Evolutionary conservation across 2,888 invertebrate genomes (phyloP).

Genomic region (Danaus chrysippus): DNA sequence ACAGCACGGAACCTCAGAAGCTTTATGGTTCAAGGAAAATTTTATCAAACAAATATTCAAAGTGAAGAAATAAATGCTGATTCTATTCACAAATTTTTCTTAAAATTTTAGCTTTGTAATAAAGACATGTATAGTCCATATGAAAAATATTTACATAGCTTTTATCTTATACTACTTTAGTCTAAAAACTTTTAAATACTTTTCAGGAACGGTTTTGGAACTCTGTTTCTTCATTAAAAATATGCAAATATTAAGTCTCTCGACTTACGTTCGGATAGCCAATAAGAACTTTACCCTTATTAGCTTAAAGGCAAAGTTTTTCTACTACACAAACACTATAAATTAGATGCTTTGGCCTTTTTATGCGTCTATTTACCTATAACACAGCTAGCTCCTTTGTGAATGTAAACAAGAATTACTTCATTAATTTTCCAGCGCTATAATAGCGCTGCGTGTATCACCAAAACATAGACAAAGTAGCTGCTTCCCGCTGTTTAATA

Average conservation of each 20-base stretch:
- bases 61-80: no score
- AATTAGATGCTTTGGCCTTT: constrained; percentile 29
- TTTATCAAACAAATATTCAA: no score
- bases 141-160: no score
- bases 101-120: no score
- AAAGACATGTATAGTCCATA: no score
- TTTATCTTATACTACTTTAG: no score
- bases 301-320: constrained; percentile 30
- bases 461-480: not conserved
- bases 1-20: no score
- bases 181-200: no score
- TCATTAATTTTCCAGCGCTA: constrained; percentile 4
- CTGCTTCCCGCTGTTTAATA: not conserved
- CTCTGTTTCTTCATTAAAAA: no score
- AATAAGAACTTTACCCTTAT: constrained; percentile 35
- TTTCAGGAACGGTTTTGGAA: no score
- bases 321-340: constrained; percentile 35
- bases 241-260: not conserved
- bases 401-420: constrained; percentile 1
- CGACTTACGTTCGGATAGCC: constrained; percentile 16
- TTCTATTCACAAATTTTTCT: no score
- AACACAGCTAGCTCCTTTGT: not conserved
- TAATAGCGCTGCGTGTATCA: constrained; percentile 1
- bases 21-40: no score
- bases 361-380: not conserved